Evolutionary conservation across 2,888 invertebrate genomes (phyloP).

Genomic region (Eubasilissa splendida): DNA sequence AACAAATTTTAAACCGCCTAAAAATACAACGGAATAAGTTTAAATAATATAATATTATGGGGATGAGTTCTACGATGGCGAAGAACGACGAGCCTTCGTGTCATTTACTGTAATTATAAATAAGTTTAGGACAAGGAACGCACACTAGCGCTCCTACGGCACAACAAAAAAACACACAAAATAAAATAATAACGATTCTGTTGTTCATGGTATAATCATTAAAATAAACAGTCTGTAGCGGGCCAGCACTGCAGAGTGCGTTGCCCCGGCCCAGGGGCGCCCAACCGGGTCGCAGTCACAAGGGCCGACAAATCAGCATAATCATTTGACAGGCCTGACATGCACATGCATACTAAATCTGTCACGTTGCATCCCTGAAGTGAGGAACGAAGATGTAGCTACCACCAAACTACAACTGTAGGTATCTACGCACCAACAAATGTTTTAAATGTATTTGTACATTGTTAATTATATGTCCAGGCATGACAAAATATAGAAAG

Average conservation of each 20-base stretch:
- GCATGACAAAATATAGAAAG: too few relatives aligned
- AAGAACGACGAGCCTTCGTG: conserved; percentile 1
- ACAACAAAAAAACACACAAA: conserved; percentile 44
- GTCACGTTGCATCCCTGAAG: not conserved
- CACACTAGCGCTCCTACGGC: conserved; percentile 29
- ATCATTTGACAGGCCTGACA: not conserved
- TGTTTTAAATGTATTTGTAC: too few relatives aligned
- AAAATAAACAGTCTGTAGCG: conserved; percentile 57
- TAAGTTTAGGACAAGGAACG: conserved; percentile 38
- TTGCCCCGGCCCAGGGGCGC: conserved; percentile 46
- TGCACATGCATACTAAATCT: not conserved
- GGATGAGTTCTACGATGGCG: too few relatives aligned
- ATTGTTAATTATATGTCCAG: too few relatives aligned
- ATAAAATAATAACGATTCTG: conserved; percentile 56
- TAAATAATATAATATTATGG: not conserved
- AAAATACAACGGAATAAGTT: not conserved
- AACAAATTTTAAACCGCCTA: too few relatives aligned
- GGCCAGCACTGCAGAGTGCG: conserved; percentile 51
- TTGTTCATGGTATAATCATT: conserved; percentile 57
- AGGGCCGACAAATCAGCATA: not conserved
- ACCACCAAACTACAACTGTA: too few relatives aligned
- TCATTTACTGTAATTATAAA: conserved; percentile 48
- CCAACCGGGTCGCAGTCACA: not conserved
- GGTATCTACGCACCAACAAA: too few relatives aligned
- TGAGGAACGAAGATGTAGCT: not conserved